These are phyloP conservation scores for Emmelina monodactyla DNA, from an alignment of 2,888 invertebrate species.

Conservation along the genomic window DNA sequence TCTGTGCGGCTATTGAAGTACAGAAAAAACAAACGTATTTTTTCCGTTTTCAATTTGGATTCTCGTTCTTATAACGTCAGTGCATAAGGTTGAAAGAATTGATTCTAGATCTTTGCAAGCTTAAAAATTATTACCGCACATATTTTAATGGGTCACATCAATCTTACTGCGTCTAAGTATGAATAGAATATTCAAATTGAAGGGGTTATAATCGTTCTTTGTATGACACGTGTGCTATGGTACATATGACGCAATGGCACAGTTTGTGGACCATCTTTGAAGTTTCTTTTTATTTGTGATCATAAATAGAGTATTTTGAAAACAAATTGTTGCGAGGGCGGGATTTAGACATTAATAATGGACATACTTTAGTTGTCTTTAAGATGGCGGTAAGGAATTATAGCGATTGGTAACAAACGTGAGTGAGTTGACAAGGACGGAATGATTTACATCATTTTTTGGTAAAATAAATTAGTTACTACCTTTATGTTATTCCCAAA, in stretches of 20 bases:
- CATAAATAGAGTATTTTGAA: background rate
- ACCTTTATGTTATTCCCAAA: too few relatives aligned
- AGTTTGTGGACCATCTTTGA: slow-evolving; percentile 1
- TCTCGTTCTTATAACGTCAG: too few relatives aligned
- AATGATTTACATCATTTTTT: too few relatives aligned
- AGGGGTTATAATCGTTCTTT: slow-evolving; percentile 34
- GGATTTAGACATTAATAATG: too few relatives aligned
- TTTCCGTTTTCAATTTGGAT: too few relatives aligned
- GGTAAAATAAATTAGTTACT: too few relatives aligned
- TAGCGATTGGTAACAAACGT: too few relatives aligned
- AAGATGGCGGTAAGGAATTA: too few relatives aligned
- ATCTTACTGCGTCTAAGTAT: slow-evolving; percentile 32
- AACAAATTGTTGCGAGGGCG: background rate
- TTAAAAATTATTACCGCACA: slow-evolving; percentile 34
- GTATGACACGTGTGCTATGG: slow-evolving; percentile 31
- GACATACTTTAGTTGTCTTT: too few relatives aligned
- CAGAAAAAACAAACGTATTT: too few relatives aligned
- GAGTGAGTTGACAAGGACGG: too few relatives aligned
- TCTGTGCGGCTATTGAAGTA: too few relatives aligned
- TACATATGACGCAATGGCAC: slow-evolving; percentile 14
- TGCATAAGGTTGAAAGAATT: background rate
- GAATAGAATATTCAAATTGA: slow-evolving; percentile 45
- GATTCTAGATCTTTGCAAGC: slow-evolving; percentile 5
- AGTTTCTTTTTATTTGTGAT: slow-evolving; percentile 1
- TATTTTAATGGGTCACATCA: slow-evolving; percentile 45